Base-by-base conservation (phyloP, 2,113 vertebrate genomes). In the Xiphophorus hellerii region DNA sequence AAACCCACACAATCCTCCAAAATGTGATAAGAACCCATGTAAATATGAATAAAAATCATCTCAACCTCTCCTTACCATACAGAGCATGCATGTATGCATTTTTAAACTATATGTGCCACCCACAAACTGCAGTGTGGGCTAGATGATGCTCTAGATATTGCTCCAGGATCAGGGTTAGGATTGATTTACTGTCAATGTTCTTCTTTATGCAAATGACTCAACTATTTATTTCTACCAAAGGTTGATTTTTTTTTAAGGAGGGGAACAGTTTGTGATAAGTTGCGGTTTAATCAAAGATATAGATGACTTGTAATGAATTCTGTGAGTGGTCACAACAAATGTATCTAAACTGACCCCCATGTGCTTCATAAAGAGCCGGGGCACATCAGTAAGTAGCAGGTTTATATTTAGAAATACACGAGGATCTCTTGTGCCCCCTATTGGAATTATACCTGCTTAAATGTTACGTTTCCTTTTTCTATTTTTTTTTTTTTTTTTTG, bases 341-440 rank as follows among this genome's bases (percentile, higher is more conserved):
- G 5, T 17, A 13, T 29, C 39, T 68, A 62, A 39, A 78, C 74
- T 71, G 68, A 83, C 69, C 58, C 71, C 66, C 15, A 15, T 15
- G 25, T 80, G 84, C 0, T 62, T 48, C 62, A 58, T 39, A n/a
- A 79, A 81, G 35, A 35, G 71, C 28, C 44, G 72, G 58, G 28
- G 66, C 66, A 33, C 13, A 63, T 77, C 44, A 66, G 35, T 58
- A 3, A 60, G 22, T 42, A 29, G 33, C 6, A 62, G n/a, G 31
- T 0, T 35, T 17, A 44, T 69, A 29, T 75, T 62, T 28, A 3
- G 9, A 44, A 13, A 30, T 3, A 70, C 42, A 17, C 44, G 63
- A 74, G 67, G 82, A 80, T 73, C 71, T 0, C 83, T 73, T 86
- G 82, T 85, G 87, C 79, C 80, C 85, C 83, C 82, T 84, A 82